phyloP scores from a whole-genome alignment of 2,797 vertebrate species.

The Phoeniculus purpureus region DNA sequence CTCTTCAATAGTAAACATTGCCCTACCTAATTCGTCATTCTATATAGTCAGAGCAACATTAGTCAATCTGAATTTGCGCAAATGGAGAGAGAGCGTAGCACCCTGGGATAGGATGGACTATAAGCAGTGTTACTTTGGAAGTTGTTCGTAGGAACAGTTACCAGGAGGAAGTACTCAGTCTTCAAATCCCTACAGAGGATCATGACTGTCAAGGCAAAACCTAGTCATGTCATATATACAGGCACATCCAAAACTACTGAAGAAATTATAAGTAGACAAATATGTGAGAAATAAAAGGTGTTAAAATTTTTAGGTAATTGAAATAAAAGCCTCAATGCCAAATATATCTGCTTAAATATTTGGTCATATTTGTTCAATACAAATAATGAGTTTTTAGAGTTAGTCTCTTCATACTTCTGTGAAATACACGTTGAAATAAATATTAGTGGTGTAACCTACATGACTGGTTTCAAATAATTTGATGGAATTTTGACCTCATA shows the following conservation, averaged over 20 bases:
- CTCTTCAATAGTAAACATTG: too few species aligned
- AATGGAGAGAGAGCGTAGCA: not conserved
- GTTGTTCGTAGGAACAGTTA: too few species aligned
- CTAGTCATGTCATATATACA: too few species aligned
- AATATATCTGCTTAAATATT: not conserved
- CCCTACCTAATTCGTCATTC: too few species aligned
- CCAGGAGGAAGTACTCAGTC: too few species aligned
- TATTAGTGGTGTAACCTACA: not conserved
- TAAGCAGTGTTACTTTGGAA: too few species aligned
- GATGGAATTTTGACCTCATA: not conserved
- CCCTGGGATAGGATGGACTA: too few species aligned
- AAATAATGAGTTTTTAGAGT: not conserved
- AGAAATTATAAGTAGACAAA: too few species aligned
- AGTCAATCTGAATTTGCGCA: not conserved
- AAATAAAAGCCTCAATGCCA: not conserved
- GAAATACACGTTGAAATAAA: not conserved
- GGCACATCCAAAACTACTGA: too few species aligned
- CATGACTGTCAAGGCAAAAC: too few species aligned
- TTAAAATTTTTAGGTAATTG: not conserved
- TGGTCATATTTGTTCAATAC: not conserved
- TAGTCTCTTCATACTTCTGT: not conserved
- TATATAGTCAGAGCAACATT: too few species aligned
- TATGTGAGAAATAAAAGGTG: fast-evolving
- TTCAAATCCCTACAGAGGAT: not conserved
- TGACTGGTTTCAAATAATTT: not conserved